These are phyloP conservation scores for Drosophila tropicalis DNA, from an alignment of 1,140 invertebrate species.

Conservation along the genomic window DNA sequence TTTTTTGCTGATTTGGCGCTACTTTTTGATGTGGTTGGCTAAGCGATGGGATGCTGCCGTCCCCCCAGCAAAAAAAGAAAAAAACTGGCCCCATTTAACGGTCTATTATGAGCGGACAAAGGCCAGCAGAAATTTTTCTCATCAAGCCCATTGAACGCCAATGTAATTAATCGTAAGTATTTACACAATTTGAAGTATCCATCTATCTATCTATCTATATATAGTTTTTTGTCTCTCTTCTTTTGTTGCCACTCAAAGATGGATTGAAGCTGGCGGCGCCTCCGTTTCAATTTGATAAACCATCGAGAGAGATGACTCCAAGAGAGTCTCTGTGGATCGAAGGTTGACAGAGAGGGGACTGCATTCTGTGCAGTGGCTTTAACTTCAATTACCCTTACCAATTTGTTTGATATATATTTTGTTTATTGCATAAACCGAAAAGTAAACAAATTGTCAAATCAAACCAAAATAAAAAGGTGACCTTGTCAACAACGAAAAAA, in stretches of 20 bases:
- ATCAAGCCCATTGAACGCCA: slow-evolving; percentile 50
- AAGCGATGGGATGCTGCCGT: background rate
- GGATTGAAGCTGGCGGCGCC: slow-evolving; percentile 32
- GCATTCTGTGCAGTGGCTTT: slow-evolving; percentile 46
- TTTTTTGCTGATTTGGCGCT: slow-evolving; percentile 33
- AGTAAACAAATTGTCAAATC: slow-evolving; percentile 31
- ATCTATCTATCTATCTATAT: slow-evolving; percentile 8
- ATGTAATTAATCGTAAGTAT: slow-evolving; percentile 76
- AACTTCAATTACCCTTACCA: slow-evolving; percentile 59
- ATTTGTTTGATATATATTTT: slow-evolving; percentile 47
- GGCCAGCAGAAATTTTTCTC: slow-evolving; percentile 44
- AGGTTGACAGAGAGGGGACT: slow-evolving; percentile 23
- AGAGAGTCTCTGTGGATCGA: background rate
- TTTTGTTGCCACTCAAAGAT: slow-evolving; percentile 28
- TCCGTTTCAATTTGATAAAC: slow-evolving; percentile 28
- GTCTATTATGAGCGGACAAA: slow-evolving; percentile 60
- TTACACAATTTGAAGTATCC: slow-evolving; percentile 53
- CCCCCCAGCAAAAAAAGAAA: background rate
- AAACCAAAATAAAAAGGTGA: slow-evolving; percentile 41
- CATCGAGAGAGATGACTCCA: slow-evolving; percentile 22
- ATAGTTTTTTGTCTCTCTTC: background rate
- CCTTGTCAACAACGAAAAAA: slow-evolving; percentile 61
- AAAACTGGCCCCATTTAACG: slow-evolving; percentile 68
- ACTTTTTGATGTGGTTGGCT: slow-evolving; percentile 39
- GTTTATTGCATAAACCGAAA: slow-evolving; percentile 70